Conservation (phyloP, 2,113 vertebrate species). For the Thymallus thymallus region DNA sequence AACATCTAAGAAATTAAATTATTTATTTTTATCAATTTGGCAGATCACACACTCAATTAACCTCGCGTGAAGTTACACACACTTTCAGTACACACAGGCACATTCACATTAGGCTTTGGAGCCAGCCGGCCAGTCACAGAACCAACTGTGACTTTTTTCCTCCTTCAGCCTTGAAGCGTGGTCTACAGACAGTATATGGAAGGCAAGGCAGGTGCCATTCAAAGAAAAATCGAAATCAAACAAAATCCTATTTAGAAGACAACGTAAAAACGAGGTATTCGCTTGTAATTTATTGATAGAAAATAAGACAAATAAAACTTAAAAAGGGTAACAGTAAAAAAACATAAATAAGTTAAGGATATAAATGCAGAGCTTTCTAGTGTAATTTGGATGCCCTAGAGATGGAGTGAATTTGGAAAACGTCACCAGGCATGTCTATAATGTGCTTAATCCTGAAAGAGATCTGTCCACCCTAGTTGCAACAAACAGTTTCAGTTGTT, state of each 20-base stretch:
- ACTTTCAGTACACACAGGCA: constrained; percentile 71
- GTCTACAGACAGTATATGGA: neutral
- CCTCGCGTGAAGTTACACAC: constrained; percentile 52
- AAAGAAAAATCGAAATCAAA: neutral
- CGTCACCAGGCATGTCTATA: constrained; percentile 6
- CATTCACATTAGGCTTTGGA: constrained; percentile 63
- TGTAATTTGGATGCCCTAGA: neutral
- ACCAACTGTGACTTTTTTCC: neutral
- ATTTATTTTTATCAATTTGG: constrained; percentile 66
- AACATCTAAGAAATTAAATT: constrained; percentile 60
- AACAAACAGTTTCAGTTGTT: neutral
- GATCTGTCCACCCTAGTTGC: neutral
- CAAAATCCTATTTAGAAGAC: neutral
- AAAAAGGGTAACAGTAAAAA: constrained; percentile 30
- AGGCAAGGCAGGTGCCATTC: neutral
- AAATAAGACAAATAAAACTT: constrained; percentile 32
- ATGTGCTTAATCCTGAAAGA: neutral
- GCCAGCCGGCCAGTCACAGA: constrained; percentile 28
- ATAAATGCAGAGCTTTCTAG: neutral
- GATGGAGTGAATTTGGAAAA: constrained; percentile 11
- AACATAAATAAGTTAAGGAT: constrained; percentile 26
- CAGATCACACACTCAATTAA: constrained; percentile 55
- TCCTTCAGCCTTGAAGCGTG: neutral
- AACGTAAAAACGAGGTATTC: constrained; percentile 28
- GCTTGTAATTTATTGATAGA: constrained; percentile 47